Evolutionary conservation across 2,113 vertebrate genomes (phyloP).

Genomic region (Sander vitreus): DNA sequence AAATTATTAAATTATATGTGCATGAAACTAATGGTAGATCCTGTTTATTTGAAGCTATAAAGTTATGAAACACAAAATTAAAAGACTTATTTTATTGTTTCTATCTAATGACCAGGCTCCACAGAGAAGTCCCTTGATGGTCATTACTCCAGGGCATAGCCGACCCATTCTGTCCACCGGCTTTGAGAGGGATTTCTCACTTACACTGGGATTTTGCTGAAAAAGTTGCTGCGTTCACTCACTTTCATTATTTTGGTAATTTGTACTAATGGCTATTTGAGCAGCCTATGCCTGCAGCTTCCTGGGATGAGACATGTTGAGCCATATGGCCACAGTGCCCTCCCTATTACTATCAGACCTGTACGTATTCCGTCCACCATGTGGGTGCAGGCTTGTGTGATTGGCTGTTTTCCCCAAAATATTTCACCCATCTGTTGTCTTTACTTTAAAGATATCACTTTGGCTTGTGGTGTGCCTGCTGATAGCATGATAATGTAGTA

Average conservation of each 20-base stretch:
- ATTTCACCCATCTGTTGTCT: slow-evolving; percentile 27
- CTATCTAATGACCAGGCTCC: slow-evolving; percentile 8
- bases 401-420: slow-evolving; percentile 22
- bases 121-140: slow-evolving; percentile 46
- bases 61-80: slow-evolving; percentile 15
- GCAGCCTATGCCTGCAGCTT: slow-evolving; percentile 44
- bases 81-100: slow-evolving; percentile 4
- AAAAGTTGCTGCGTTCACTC: slow-evolving; percentile 39
- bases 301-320: slow-evolving; percentile 45
- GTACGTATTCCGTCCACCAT: slow-evolving; percentile 1
- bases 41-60: slow-evolving; percentile 2
- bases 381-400: neutral
- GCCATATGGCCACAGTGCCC: slow-evolving; percentile 46
- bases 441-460: slow-evolving; percentile 8
- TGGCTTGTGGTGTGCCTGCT: neutral
- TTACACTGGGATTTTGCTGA: slow-evolving; percentile 39
- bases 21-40: neutral
- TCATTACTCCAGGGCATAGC: slow-evolving; percentile 50
- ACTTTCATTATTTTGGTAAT: slow-evolving; percentile 55
- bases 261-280: slow-evolving; percentile 67
- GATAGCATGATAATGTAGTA: neutral
- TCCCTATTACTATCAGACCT: slow-evolving; percentile 33
- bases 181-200: slow-evolving; percentile 65
- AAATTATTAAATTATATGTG: neutral
- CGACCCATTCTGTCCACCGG: slow-evolving; percentile 71